A percentile compares a stretch with the other conserved stretches of the same genome.
Evolutionary conservation across 2,888 invertebrate genomes (phyloP).

Genomic region (Cyclophora punctaria): DNA sequence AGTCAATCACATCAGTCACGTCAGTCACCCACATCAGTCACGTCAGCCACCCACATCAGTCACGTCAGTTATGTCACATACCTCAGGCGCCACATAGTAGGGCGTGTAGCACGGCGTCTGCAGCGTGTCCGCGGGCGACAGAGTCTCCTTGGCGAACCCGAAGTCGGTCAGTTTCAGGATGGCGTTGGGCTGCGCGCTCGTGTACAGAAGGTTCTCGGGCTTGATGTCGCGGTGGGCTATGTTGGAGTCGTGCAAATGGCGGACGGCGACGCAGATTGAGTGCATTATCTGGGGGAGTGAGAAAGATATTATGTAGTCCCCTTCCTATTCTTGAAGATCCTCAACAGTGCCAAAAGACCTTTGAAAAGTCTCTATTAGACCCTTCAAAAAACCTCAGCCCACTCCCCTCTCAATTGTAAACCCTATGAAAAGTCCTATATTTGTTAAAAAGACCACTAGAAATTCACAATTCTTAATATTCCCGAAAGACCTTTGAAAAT

Average conservation of each 20-base stretch:
- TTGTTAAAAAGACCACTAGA: no score
- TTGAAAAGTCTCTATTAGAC: no score
- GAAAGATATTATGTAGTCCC: neutral
- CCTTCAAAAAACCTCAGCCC: no score
- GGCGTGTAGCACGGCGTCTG: slow-evolving; percentile 99
- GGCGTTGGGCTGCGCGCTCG: slow-evolving; percentile 82
- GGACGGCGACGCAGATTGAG: slow-evolving; percentile 96
- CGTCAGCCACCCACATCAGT: no score
- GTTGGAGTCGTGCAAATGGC: slow-evolving; percentile 93
- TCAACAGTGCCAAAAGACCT: no score
- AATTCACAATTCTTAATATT: no score
- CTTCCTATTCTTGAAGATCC: no score
- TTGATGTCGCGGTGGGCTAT: slow-evolving; percentile 99
- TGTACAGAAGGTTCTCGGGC: slow-evolving; percentile 96
- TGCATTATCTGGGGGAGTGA: slow-evolving; percentile 85
- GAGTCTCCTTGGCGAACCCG: slow-evolving; percentile 98
- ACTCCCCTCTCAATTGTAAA: no score
- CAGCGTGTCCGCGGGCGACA: slow-evolving; percentile 86
- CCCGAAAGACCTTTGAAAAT: no score
- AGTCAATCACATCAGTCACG: no score
- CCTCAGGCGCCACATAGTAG: slow-evolving; percentile 90
- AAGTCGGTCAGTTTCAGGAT: slow-evolving; percentile 97
- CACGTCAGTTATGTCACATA: slow-evolving; percentile 15
- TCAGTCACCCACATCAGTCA: no score
- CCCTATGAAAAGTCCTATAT: no score